Conservation (phyloP, 2,113 vertebrate species). For the Melanostigma gelatinosum region DNA sequence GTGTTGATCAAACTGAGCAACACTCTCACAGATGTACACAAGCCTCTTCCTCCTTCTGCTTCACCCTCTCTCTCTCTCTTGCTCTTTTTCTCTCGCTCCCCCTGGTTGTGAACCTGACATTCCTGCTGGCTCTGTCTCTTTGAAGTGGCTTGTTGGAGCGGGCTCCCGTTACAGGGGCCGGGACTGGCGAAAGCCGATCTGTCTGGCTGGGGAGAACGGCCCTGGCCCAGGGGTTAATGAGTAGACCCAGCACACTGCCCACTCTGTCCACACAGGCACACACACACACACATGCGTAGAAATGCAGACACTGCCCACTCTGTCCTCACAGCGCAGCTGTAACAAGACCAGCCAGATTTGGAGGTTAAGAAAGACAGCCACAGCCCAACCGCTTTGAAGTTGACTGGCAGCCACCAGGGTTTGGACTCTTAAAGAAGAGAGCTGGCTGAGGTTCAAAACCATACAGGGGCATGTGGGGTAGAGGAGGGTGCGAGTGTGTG, state of each 20-base stretch:
- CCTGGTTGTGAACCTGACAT: conserved; percentile 88
- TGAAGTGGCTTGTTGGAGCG: conserved; percentile 87
- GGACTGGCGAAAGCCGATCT: conserved; percentile 86
- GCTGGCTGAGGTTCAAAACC: conserved; percentile 72
- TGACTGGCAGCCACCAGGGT: conserved; percentile 79
- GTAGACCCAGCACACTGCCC: conserved; percentile 82
- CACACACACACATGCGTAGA: conserved; percentile 47
- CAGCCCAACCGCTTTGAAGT: conserved; percentile 80
- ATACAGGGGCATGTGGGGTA: conserved; percentile 75
- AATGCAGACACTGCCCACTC: conserved; percentile 81
- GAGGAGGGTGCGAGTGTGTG: conserved; percentile 61
- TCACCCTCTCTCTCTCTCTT: conserved; percentile 38
- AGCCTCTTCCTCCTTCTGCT: conserved; percentile 66
- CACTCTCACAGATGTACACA: conserved; percentile 50
- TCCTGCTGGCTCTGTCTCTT: conserved; percentile 86
- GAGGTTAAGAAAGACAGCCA: conserved; percentile 79
- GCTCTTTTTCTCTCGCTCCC: conserved; percentile 54
- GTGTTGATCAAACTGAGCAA: conserved; percentile 34
- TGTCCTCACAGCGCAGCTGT: conserved; percentile 80
- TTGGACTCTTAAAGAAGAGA: conserved; percentile 75
- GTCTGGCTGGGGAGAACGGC: conserved; percentile 85
- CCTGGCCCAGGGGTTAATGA: conserved; percentile 88
- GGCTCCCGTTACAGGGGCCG: conserved; percentile 87
- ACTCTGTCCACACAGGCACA: conserved; percentile 81
- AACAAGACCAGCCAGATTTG: conserved; percentile 82